Base-by-base conservation (phyloP, 1,140 invertebrate genomes). In the Apis dorsata region DNA sequence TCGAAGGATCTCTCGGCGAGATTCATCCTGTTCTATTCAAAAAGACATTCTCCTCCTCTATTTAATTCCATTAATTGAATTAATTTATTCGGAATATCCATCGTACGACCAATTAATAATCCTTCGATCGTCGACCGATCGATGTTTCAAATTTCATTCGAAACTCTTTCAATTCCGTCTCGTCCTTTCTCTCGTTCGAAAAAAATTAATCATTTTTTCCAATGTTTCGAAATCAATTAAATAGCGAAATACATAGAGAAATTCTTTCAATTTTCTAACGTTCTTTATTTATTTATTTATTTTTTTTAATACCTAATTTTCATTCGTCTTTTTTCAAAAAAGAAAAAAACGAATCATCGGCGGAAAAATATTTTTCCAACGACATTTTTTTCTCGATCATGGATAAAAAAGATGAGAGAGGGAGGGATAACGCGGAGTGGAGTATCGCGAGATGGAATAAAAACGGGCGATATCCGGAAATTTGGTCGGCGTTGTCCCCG, bases 381-480 rank as follows among this genome's bases (percentile, higher is more conserved):
- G 24, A 19, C n/a, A 44, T 59, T n/a, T 78, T 66, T 44, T 15
- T 24, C 53, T 1, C 44, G 0, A 12, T 21, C 66, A 7, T 13
- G 2, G 4, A 51, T 24, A 70, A 24, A 24, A n/a, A 15, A 5
- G n/a, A 51, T 12, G n/a, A 65, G 10, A 9, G 15, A 65, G 21
- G 13, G 11, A 34, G 2, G 7, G 7, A 70, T 8, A 51, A 13
- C 21, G 8, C n/a, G 11, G 21, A 24, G n/a, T 34, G 62, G 11
- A 44, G 34, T 44, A 28, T 24, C 28, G 51, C 51, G 51, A 15
- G 62, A 44, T 17, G 8, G 55, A 79, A 79, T 55, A 79, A 71
- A 79, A 79, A 60, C 5, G 19, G 15, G 68, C 68, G 55, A 62
- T 79, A 71, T 71, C 65, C 10, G 66, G 55, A 79, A 71, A 79